These are phyloP conservation scores for Brenthis ino DNA, from an alignment of 2,888 invertebrate species.

Conservation along the genomic window DNA sequence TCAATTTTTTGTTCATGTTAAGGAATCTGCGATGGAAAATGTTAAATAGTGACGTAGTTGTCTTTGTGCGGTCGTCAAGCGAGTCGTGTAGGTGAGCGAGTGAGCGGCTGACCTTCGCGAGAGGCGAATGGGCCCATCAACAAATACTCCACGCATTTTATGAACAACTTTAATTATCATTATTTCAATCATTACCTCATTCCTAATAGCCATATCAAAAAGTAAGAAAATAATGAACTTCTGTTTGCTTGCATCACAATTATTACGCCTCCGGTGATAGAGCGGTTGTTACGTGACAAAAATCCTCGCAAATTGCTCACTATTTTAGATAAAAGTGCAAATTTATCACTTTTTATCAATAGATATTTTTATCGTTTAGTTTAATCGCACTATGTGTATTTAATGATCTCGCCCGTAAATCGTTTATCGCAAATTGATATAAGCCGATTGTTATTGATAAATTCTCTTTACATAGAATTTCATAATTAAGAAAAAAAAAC, in stretches of 20 bases:
- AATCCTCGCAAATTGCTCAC: constrained; percentile 1
- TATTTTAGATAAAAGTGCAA: constrained; percentile 6
- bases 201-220: constrained; percentile 21
- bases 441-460: constrained; percentile 35
- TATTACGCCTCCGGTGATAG: neutral
- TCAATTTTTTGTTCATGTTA: constrained; percentile 27
- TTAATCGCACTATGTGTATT: constrained; percentile 23
- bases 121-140: constrained; percentile 71
- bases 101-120: constrained; percentile 69
- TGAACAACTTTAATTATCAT: constrained; percentile 58
- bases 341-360: constrained; percentile 14
- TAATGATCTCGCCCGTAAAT: constrained; percentile 23
- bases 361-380: constrained; percentile 27
- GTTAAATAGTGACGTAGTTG: constrained; percentile 42
- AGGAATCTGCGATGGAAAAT: constrained; percentile 39
- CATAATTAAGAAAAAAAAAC: no score
- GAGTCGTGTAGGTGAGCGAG: constrained; percentile 54
- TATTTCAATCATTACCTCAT: constrained; percentile 51
- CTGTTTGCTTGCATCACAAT: constrained; percentile 14
- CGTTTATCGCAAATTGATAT: constrained; percentile 19
- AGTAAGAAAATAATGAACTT: constrained; percentile 19
- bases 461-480: neutral
- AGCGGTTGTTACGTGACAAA: constrained; percentile 4
- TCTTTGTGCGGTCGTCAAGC: constrained; percentile 43
- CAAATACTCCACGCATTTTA: constrained; percentile 56